Evolutionary conservation across 1,140 invertebrate genomes (phyloP).

Genomic region (Hesperophylax magnus): DNA sequence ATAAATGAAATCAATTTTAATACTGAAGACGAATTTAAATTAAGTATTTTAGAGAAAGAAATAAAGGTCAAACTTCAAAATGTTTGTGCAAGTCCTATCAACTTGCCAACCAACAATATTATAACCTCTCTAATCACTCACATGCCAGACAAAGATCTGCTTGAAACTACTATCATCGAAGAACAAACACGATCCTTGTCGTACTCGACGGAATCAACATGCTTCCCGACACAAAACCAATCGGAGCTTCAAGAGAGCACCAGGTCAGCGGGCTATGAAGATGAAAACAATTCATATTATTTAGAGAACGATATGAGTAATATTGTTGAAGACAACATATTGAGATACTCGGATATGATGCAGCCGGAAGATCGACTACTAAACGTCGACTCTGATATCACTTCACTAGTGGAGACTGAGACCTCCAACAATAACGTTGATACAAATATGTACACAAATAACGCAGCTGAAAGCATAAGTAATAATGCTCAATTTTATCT

Average conservation of each 20-base stretch:
- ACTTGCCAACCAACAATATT: conserved; percentile 44
- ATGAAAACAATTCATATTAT: conserved; percentile 20
- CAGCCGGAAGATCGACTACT: conserved; percentile 11
- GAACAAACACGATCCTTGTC: conserved; percentile 52
- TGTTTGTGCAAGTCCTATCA: conserved; percentile 67
- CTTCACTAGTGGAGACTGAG: conserved; percentile 21
- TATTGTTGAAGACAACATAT: background rate
- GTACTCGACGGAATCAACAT: conserved; percentile 52
- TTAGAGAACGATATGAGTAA: conserved; percentile 22
- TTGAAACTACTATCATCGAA: conserved; percentile 55
- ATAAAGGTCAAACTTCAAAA: conserved; percentile 70
- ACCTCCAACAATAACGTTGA: conserved; percentile 43
- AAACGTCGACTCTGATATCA: background rate
- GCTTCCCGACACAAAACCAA: conserved; percentile 44
- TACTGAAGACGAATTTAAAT: conserved; percentile 63
- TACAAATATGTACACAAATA: conserved; percentile 27
- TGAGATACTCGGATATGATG: conserved; percentile 8
- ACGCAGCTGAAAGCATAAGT: conserved; percentile 8
- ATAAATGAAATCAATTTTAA: conserved; percentile 67
- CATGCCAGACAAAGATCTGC: conserved; percentile 53
- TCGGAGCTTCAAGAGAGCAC: conserved; percentile 36
- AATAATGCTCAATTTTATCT: conserved; percentile 40
- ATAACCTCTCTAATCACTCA: conserved; percentile 50
- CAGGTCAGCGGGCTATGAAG: background rate
- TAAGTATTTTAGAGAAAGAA: conserved; percentile 69